phyloP scores from a whole-genome alignment of 2,888 invertebrate species.

The Alviniconcha strummeri region DNA sequence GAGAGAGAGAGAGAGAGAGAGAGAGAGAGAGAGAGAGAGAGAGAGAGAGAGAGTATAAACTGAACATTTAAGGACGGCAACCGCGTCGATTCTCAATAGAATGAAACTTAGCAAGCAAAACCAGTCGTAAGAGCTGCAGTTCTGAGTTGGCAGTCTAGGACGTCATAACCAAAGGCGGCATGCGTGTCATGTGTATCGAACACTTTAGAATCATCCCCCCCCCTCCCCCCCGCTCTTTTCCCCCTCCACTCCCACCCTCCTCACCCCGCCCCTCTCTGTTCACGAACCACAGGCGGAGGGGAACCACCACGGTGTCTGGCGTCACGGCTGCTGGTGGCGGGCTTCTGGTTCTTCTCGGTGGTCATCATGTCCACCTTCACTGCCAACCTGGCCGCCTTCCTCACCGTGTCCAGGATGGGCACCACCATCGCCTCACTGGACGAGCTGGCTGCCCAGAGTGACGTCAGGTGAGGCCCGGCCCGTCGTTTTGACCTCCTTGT shows the following conservation, averaged over 20 bases:
- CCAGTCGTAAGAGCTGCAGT: not conserved
- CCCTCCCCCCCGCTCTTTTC: not conserved
- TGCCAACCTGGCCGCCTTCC: slow-evolving; percentile 84
- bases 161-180: no score
- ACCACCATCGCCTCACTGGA: slow-evolving; percentile 90
- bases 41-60: no score
- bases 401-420: slow-evolving; percentile 80
- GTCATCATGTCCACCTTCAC: slow-evolving; percentile 61
- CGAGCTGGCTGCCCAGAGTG: slow-evolving; percentile 77
- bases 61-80: no score
- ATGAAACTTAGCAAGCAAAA: no score
- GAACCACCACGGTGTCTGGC: slow-evolving; percentile 47
- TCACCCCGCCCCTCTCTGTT: not conserved
- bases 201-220: not conserved
- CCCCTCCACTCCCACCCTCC: not conserved
- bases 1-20: no score
- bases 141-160: no score
- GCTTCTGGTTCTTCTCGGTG: slow-evolving; percentile 54
- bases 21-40: no score
- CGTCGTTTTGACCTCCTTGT: not conserved
- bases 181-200: no score
- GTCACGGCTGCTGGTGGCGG: slow-evolving; percentile 48
- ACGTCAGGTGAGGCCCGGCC: slow-evolving; percentile 34
- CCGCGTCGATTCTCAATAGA: no score
- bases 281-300: slow-evolving; percentile 43